Evolutionary conservation across 2,797 vertebrate genomes (phyloP).

Genomic region (Trachurus trachurus): DNA sequence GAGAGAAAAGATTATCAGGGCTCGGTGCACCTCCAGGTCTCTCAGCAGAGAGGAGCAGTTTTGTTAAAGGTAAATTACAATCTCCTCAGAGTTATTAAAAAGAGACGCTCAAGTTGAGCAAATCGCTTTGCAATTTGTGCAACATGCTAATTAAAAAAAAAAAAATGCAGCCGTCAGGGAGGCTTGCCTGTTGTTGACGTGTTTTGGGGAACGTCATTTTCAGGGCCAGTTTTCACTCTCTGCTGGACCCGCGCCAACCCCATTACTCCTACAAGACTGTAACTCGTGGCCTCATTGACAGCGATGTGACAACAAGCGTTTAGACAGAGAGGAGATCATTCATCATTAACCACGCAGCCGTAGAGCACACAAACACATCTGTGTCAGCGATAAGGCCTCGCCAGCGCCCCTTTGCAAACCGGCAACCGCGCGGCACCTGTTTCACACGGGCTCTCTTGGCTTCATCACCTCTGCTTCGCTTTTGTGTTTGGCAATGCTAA

Average conservation of each 20-base stretch:
- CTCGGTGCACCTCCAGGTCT: slow-evolving; percentile 8
- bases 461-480: slow-evolving; percentile 67
- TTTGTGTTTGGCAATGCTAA: slow-evolving; percentile 77
- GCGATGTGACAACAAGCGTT: slow-evolving; percentile 78
- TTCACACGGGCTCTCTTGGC: slow-evolving; percentile 57
- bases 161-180: not conserved
- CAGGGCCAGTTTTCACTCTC: slow-evolving; percentile 40
- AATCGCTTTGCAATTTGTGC: slow-evolving; percentile 30
- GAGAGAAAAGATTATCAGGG: slow-evolving; percentile 8
- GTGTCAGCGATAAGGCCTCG: slow-evolving; percentile 60
- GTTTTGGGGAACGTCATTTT: slow-evolving; percentile 42
- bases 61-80: slow-evolving; percentile 44
- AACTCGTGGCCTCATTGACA: slow-evolving; percentile 72
- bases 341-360: slow-evolving; percentile 79
- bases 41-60: slow-evolving; percentile 32
- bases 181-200: slow-evolving; percentile 38
- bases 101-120: slow-evolving; percentile 46
- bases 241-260: slow-evolving; percentile 67
- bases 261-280: slow-evolving; percentile 74
- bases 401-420: not conserved
- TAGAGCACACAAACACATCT: slow-evolving; percentile 74
- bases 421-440: slow-evolving; percentile 51
- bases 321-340: slow-evolving; percentile 82
- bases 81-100: slow-evolving; percentile 43
- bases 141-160: slow-evolving; percentile 36